phyloP scores from a whole-genome alignment of 1,140 invertebrate genomes.

The Sitobion miscanthi region DNA sequence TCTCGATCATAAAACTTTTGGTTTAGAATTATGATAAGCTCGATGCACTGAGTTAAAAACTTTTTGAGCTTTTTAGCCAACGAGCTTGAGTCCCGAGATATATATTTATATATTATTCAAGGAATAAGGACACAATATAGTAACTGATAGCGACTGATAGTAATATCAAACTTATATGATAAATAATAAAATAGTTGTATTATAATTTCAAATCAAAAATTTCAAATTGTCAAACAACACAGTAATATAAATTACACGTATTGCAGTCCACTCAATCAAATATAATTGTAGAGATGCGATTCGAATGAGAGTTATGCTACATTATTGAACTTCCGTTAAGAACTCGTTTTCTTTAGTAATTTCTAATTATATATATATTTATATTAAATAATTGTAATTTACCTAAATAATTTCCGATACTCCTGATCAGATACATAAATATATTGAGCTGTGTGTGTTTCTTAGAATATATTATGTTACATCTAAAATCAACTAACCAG shows the following conservation, averaged over 20 bases:
- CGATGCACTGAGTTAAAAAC: neutral
- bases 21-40: neutral
- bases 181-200: neutral
- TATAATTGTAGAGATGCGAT: neutral
- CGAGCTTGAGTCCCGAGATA: no score
- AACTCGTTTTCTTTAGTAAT: neutral
- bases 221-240: neutral
- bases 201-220: neutral
- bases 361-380: neutral
- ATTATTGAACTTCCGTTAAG: neutral
- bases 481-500: slow-evolving; percentile 75
- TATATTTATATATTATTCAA: no score
- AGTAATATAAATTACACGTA: neutral
- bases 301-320: neutral
- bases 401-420: slow-evolving; percentile 68
- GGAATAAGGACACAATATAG: no score
- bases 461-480: slow-evolving; percentile 70
- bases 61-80: no score
- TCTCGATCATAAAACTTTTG: neutral
- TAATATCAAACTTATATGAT: neutral
- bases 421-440: slow-evolving; percentile 64
- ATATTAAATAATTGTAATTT: neutral
- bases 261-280: neutral
- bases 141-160: no score
- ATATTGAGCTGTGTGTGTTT: slow-evolving; percentile 67